phyloP scores from a whole-genome alignment of 2,113 vertebrate species.

The Atherinomorus stipes region DNA sequence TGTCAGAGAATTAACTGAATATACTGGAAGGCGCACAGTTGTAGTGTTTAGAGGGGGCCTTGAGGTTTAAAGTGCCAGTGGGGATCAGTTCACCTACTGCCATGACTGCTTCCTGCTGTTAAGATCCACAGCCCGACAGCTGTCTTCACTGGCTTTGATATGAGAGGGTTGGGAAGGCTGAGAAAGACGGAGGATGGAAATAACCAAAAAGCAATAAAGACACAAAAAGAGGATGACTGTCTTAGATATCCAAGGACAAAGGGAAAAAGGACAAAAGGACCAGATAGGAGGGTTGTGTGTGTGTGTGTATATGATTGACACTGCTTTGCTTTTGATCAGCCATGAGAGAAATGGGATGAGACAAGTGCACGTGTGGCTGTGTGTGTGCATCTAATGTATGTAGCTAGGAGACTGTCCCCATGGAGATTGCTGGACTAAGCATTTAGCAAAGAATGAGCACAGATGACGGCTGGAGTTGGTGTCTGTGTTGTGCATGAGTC shows the following conservation, averaged over 20 bases:
- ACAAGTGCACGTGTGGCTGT: constrained; percentile 37
- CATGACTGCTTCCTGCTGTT: constrained; percentile 52
- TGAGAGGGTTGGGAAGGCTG: constrained; percentile 36
- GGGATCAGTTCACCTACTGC: constrained; percentile 73
- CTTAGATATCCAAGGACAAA: constrained; percentile 61
- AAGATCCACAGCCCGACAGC: constrained; percentile 61
- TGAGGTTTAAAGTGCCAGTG: constrained; percentile 69
- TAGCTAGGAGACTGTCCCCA: constrained; percentile 74
- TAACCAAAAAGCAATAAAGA: constrained; percentile 31
- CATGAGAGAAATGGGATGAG: constrained; percentile 67
- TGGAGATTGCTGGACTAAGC: constrained; percentile 67
- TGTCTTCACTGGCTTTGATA: constrained; percentile 64
- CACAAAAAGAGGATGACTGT: constrained; percentile 36
- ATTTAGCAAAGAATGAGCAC: constrained; percentile 58
- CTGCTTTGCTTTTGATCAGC: constrained; percentile 74
- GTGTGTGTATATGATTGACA: constrained; percentile 66
- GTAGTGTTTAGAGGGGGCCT: constrained; percentile 51
- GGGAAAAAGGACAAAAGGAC: constrained; percentile 5
- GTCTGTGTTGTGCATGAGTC: constrained; percentile 5
- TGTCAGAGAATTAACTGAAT: constrained; percentile 15
- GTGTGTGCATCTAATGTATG: constrained; percentile 22
- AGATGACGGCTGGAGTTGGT: constrained; percentile 27
- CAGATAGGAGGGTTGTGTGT: constrained; percentile 51
- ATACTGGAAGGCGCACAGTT: constrained; percentile 48
- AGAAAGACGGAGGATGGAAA: constrained; percentile 7